Evolutionary conservation across 2,888 invertebrate genomes (phyloP), one percentile per base, ranked within the genome.

Genomic region (Ichneumoninae sp.): DNA sequence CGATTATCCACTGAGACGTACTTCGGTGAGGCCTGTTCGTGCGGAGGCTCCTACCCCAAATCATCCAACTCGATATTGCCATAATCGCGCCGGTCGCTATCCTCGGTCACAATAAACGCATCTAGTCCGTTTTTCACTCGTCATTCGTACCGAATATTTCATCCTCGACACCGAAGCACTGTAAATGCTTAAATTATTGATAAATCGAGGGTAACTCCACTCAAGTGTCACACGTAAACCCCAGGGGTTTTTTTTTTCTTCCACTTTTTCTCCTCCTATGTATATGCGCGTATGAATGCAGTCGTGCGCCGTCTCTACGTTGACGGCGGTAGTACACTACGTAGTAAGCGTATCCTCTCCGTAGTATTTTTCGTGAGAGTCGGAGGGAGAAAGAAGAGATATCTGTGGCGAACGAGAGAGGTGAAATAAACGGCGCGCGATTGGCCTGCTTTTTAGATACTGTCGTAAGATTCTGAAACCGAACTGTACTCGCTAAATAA

Each of bases 51-150:
- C 95, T 94, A 88, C 93, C 93, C 91, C 93, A 92, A 84, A 94
- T 91, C 94, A 94, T 94, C 94, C 94, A 95, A 92, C 94, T 94
- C 86, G 95, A 94, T 90, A 95, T 94, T 90, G 95, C 95, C 94
- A 94, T 94, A 89, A 91, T 89, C 82, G 81, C 86, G 88, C 90
- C 90, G 90, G 90, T 88, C 88, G 89, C 89, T 91, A 91, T 88
- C 90, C 89, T 83, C 90, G 89, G 85, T 90, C 89, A 89, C 89
- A 87, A 87, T 91, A 86, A 84, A 89, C 87, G 86, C 89, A 87
- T 89, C 86, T 90, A 70, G 86, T 89, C 89, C 90, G 88, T 89
- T 88, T 87, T 68, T 88, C 82, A 83, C 86, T 72, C 86, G 82
- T 88, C 86, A 89, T 86, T 87, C 83, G 84, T 84, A 76, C 78